A percentile compares a stretch with the other conserved stretches of the same genome.
phyloP scores from a whole-genome alignment of 2,797 vertebrate genomes.

The Picus viridis region DNA sequence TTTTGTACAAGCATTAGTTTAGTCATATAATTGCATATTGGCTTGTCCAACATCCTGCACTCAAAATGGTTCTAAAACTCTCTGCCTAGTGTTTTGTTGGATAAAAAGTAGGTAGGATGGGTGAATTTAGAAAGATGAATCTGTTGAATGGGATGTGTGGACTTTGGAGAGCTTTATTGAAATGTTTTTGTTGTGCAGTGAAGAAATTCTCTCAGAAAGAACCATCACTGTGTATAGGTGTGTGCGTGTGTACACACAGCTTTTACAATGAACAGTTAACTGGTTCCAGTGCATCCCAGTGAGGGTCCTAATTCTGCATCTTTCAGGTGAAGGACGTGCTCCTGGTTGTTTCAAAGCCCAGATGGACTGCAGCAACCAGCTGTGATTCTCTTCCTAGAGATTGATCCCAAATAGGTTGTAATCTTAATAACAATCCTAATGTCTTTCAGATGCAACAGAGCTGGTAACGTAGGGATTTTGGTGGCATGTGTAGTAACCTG shows the following conservation, averaged over 20 bases:
- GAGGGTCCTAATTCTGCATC: background rate
- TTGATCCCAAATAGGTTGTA: background rate
- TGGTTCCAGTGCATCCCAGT: background rate
- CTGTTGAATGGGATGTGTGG: background rate
- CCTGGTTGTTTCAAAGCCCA: background rate
- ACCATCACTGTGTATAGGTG: background rate
- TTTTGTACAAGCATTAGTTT: background rate
- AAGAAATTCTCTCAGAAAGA: background rate
- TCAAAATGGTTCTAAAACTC: background rate
- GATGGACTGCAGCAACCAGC: background rate
- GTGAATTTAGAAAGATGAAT: background rate
- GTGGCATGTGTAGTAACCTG: background rate
- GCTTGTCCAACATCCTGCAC: background rate
- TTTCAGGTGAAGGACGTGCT: accelerated
- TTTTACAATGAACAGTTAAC: background rate
- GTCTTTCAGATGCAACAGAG: background rate
- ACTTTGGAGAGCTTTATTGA: background rate
- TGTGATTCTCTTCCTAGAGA: background rate
- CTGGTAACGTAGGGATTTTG: background rate
- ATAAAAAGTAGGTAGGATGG: background rate
- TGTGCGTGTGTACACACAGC: too few relatives aligned
- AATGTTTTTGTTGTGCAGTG: background rate
- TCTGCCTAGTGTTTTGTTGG: background rate
- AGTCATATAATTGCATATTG: background rate
- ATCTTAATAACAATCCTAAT: background rate